Evolutionary conservation across 1,140 invertebrate genomes (phyloP).

Genomic region (Pseudobourletiella spinata): DNA sequence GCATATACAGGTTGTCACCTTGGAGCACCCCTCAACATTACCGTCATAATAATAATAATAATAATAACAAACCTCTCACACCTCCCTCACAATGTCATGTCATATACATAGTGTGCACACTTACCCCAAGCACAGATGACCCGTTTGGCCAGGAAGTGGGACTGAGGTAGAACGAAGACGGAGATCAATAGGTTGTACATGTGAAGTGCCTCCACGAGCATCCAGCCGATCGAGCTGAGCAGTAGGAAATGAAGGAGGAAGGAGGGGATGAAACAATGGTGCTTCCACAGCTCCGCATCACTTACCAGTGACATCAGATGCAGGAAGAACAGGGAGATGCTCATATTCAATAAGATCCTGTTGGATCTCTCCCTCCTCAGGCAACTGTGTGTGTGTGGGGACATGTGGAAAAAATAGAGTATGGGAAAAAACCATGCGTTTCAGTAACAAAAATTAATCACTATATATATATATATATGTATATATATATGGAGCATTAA

Average conservation of each 20-base stretch:
- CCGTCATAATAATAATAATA: no score
- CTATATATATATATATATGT: no score
- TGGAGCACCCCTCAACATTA: no score
- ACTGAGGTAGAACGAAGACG: constrained; percentile 47
- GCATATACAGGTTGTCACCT: no score
- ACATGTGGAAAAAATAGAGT: no score
- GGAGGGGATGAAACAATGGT: constrained; percentile 17
- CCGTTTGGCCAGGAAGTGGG: constrained; percentile 47
- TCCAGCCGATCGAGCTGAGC: constrained; percentile 47
- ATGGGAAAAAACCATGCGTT: no score
- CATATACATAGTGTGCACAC: no score
- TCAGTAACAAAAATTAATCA: no score
- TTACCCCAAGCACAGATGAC: constrained; percentile 49
- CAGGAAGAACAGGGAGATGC: constrained; percentile 44
- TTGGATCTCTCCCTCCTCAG: constrained; percentile 47
- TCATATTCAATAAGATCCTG: constrained; percentile 48
- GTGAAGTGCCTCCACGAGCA: constrained; percentile 48
- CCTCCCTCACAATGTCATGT: no score
- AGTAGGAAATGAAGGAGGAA: constrained; percentile 45
- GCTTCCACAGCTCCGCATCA: constrained; percentile 19
- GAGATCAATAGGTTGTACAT: constrained; percentile 50
- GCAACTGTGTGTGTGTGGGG: no score
- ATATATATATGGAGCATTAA: no score
- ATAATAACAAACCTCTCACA: no score
- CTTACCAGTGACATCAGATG: constrained; percentile 36